Percentiles rank a stretch among this genome's conserved stretches.
phyloP scores from a whole-genome alignment of 2,113 vertebrate species.

The Channa maculata region DNA sequence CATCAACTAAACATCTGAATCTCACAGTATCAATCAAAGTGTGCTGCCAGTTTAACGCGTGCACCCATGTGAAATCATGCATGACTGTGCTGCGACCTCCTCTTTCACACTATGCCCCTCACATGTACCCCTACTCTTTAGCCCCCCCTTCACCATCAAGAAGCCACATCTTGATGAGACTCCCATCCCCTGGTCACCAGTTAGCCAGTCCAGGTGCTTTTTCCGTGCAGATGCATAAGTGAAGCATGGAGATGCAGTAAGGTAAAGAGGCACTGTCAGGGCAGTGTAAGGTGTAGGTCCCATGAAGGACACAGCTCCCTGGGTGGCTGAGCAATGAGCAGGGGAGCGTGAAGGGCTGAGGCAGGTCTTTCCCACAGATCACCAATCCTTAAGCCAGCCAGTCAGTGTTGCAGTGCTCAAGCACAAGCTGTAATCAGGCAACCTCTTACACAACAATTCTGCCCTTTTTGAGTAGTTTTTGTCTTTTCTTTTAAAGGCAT shows the following conservation, averaged over 20 bases:
- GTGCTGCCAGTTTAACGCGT: slow-evolving; percentile 13
- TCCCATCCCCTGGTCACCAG: slow-evolving; percentile 76
- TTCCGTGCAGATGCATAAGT: slow-evolving; percentile 28
- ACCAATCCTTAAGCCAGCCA: slow-evolving; percentile 50
- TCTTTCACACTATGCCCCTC: slow-evolving; percentile 24
- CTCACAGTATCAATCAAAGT: slow-evolving; percentile 8
- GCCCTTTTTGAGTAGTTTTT: background rate
- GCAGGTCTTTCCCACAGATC: slow-evolving; percentile 76
- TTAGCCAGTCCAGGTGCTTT: slow-evolving; percentile 56
- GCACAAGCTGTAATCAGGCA: slow-evolving; percentile 28
- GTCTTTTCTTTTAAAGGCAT: background rate
- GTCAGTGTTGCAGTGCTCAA: slow-evolving; percentile 42
- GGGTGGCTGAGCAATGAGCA: slow-evolving; percentile 79
- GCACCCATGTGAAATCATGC: slow-evolving; percentile 22
- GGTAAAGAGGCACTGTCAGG: slow-evolving; percentile 62
- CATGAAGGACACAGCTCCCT: slow-evolving; percentile 81
- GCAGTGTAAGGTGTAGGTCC: slow-evolving; percentile 78
- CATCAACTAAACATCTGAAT: slow-evolving; percentile 16
- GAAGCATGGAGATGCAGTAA: slow-evolving; percentile 53
- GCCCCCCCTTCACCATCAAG: slow-evolving; percentile 57
- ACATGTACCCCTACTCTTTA: slow-evolving; percentile 51
- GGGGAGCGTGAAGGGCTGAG: slow-evolving; percentile 79
- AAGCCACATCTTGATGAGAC: slow-evolving; percentile 52
- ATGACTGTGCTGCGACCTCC: slow-evolving; percentile 13
- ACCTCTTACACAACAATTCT: slow-evolving; percentile 20